phyloP scores from a whole-genome alignment of 2,113 vertebrate species.

The Saccopteryx bilineata region DNA sequence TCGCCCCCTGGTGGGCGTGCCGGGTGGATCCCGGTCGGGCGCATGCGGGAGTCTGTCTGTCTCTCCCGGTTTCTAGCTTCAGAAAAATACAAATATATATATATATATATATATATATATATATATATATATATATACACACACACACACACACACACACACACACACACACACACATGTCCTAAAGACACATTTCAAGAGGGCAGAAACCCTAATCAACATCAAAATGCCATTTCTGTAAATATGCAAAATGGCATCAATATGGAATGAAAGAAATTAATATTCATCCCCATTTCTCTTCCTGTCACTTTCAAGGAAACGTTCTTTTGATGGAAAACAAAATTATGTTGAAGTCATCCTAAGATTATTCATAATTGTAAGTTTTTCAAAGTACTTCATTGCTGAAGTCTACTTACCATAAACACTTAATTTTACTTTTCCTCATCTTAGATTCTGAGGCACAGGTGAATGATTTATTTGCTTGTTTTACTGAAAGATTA shows the following conservation, averaged over 20 bases:
- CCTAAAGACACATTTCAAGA: conserved; percentile 73
- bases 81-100: too few relatives aligned
- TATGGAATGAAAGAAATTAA: conserved; percentile 56
- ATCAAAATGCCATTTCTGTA: conserved; percentile 49
- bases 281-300: conserved; percentile 27
- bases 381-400: conserved; percentile 45
- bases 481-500: conserved; percentile 59
- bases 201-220: conserved; percentile 70
- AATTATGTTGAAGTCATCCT: conserved; percentile 40
- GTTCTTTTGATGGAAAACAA: conserved; percentile 52
- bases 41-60: too few relatives aligned
- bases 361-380: conserved; percentile 8
- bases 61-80: too few relatives aligned
- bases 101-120: too few relatives aligned
- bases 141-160: too few relatives aligned
- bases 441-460: not conserved
- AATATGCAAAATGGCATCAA: conserved; percentile 39
- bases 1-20: too few relatives aligned
- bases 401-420: conserved; percentile 39
- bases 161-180: too few relatives aligned
- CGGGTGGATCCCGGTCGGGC: too few relatives aligned
- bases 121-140: too few relatives aligned
- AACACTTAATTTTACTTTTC: conserved; percentile 26
- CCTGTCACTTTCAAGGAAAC: conserved; percentile 10
- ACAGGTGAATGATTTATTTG: not conserved